Conservation (phyloP, 1,140 invertebrate genomes). For the Ostrea edulis region DNA sequence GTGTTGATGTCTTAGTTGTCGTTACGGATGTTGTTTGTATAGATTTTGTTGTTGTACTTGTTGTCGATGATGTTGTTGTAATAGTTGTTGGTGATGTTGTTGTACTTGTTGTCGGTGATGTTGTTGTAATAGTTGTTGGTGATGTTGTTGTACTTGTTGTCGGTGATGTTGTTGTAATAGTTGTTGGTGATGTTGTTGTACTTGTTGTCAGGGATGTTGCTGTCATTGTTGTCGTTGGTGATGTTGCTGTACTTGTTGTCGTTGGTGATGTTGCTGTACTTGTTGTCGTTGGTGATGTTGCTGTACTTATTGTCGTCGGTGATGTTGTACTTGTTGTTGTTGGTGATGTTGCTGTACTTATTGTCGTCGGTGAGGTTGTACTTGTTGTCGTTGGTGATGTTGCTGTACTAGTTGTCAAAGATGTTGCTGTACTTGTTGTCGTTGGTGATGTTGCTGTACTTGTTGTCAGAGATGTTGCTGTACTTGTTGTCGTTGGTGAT, state of each 20-base stretch:
- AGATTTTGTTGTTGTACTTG: background rate
- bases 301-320: background rate
- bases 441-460: background rate
- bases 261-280: background rate
- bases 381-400: background rate
- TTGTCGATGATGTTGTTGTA: background rate
- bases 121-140: background rate
- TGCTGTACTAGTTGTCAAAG: background rate
- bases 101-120: constrained; percentile 12
- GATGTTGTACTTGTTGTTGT: background rate
- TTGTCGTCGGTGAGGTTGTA: background rate
- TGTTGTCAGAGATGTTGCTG: background rate
- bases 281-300: background rate
- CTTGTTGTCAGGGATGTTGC: background rate
- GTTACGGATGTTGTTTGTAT: background rate
- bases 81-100: background rate
- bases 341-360: background rate
- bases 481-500: background rate
- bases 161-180: background rate
- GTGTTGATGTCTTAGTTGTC: background rate
- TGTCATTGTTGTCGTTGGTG: background rate
- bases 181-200: background rate
- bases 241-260: background rate
- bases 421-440: background rate
- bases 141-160: background rate